Base-by-base conservation (phyloP, 2,113 vertebrate species). In the Isichthys henryi region DNA sequence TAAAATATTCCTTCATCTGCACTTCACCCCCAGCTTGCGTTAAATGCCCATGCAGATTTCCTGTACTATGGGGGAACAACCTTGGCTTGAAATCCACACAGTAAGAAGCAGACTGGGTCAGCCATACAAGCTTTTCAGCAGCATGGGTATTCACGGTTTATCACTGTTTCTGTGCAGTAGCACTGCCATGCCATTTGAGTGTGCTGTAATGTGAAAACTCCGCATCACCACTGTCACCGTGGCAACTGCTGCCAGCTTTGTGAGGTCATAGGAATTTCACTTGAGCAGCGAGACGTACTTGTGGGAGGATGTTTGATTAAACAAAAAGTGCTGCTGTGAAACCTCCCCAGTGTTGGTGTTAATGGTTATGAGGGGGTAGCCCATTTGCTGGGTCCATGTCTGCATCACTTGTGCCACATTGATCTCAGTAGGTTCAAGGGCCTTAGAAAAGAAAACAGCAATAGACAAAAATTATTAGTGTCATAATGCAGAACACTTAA, bases 291-390 rank as follows among this genome's bases (percentile, higher is more conserved):
- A 19, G 11, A 17, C 96, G 95, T 93, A 97, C 97, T 93, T 19
- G 92, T 95, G 95, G 0, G 0, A 0, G 0, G 94, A 95, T 15
- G 95, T 91, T 43, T 94, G 93, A 62, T 97, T 96, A n/a, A 97
- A 94, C 31, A 98, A 95, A 89, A 99, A 99, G 66, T 96, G 97
- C 8, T 93, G 43, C 95, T 99, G 98, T n/a, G 0, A 45, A 88
- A 96, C 0, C 0, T 0, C 0, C 45, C 98, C 98, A 0, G 0
- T 90, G 0, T 0, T 0, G 0, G 97, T 99, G 91, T 97, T 2
- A 39, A 98, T 96, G 0, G 93, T 97, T 88, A 99, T 66, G 89
- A 98, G 90, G 0, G 98, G 98, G 91, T 96, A 99, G 80, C 98
- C 98, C 92, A 92, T 96, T 91, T 99, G 97, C 70, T 94, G 93